Evolutionary conservation across 2,888 invertebrate genomes (phyloP).

Genomic region (Cordilura impudica): DNA sequence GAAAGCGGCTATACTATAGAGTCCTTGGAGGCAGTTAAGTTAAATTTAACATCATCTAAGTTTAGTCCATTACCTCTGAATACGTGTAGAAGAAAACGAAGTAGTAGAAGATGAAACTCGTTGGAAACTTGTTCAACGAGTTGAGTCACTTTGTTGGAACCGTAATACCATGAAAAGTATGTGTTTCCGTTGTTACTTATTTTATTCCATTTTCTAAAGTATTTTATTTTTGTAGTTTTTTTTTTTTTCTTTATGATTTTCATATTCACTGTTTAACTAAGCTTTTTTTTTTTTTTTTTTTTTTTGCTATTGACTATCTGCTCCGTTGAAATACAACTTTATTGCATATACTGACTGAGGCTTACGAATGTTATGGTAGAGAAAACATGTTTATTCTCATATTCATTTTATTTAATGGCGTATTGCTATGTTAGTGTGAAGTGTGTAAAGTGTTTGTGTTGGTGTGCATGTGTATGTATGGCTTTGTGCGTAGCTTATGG

Average conservation of each 20-base stretch:
- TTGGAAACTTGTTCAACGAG: neutral
- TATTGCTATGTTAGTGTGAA: neutral
- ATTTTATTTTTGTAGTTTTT: neutral
- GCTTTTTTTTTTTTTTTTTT: neutral
- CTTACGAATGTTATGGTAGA: slow-evolving; percentile 38
- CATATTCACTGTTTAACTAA: neutral
- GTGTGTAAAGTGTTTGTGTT: neutral
- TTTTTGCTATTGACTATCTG: neutral
- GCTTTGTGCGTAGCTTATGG: slow-evolving; percentile 26
- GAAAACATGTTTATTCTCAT: slow-evolving; percentile 36
- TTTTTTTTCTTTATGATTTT: slow-evolving; percentile 13
- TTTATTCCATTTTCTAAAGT: neutral
- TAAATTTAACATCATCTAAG: slow-evolving; percentile 40
- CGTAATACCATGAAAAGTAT: slow-evolving; percentile 43
- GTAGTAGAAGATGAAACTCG: neutral
- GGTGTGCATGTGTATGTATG: neutral
- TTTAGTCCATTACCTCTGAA: slow-evolving; percentile 38
- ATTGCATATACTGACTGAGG: slow-evolving; percentile 53
- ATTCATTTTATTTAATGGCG: neutral
- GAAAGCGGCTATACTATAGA: neutral
- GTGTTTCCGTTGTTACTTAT: slow-evolving; percentile 42
- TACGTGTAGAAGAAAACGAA: slow-evolving; percentile 18
- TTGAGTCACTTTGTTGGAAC: slow-evolving; percentile 19
- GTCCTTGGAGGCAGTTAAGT: slow-evolving; percentile 24
- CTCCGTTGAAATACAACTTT: slow-evolving; percentile 33